Evolutionary conservation across 2,113 vertebrate genomes (phyloP), one percentile per base, ranked within the genome.

Genomic region (Garra rufa): DNA sequence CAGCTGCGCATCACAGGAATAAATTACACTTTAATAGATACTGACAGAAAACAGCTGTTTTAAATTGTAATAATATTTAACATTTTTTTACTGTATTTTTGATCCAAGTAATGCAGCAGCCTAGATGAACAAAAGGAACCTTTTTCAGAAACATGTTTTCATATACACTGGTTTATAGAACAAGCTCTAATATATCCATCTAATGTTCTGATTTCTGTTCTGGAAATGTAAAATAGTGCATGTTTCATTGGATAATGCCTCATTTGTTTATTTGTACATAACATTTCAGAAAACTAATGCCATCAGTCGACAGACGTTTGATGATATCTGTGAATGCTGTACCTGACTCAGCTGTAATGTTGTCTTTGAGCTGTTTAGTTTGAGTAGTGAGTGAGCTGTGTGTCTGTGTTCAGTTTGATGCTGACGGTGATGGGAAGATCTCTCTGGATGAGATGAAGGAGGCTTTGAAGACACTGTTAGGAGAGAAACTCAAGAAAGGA

Each of bases 401-500:
- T 44, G 1, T 83, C 6, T 69, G 9, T 34, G 24, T 4, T 21
- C 63, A 97, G 96, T 96, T 97, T 17, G 96, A 96, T 86, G 91
- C 89, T 85, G 95, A 96, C 0, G 90, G 95, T 1, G 96, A 97
- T 0, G 96, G 96, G 21, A 90, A 94, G 89, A 96, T 97, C 90
- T 95, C 95, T 81, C 28, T 92, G 24, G 91, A 91, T 0, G 96
- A 97, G 92, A 94, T 97, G 77, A 94, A 95, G 52, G 96, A 96
- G 9, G 96, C 96, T 6, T 93, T 95, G 91, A 94, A 94, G 87
- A 93, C 90, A 48, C 92, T 96, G 83, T 85, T 96, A 75, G 97
- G 97, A 8, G 96, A 98, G 88, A 97, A 98, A 82, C 93, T 99
- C 83, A 97, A 96, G 90, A 97, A 97, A 88, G 95, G 95, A 15